These are phyloP conservation scores for Mobula birostris DNA, from an alignment of 2,113 vertebrate species.

Conservation along the genomic window DNA sequence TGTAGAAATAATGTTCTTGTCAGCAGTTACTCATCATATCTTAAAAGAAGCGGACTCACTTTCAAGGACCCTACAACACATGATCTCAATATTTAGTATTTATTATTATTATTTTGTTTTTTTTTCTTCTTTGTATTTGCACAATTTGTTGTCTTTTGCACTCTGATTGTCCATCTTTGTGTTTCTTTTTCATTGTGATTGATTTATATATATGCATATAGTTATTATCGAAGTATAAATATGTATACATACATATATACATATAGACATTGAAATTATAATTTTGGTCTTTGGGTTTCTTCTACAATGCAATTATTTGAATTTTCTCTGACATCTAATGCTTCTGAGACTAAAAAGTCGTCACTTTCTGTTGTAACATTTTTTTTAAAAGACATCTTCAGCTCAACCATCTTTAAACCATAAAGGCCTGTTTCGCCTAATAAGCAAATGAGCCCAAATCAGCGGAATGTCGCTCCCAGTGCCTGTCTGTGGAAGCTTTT, in stretches of 20 bases:
- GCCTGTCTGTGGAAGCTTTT: not conserved
- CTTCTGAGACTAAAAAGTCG: not conserved
- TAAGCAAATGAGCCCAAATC: not conserved
- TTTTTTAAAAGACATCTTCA: not conserved
- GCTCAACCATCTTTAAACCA: not conserved
- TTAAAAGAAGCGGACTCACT: not conserved
- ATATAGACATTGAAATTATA: too few relatives aligned
- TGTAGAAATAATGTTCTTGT: conserved; percentile 6
- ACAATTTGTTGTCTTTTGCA: too few relatives aligned
- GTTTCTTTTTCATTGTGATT: too few relatives aligned
- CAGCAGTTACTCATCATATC: not conserved
- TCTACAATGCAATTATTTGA: not conserved
- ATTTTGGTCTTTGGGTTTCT: not conserved
- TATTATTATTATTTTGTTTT: too few relatives aligned
- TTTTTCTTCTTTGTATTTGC: too few relatives aligned
- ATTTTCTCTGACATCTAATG: not conserved
- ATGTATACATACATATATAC: too few relatives aligned
- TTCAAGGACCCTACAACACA: too few relatives aligned
- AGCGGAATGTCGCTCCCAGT: not conserved
- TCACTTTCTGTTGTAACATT: not conserved
- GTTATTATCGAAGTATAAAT: too few relatives aligned
- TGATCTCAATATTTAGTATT: too few relatives aligned
- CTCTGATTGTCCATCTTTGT: too few relatives aligned
- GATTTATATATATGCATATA: too few relatives aligned
- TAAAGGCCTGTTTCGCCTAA: not conserved